A percentile compares a stretch with the other conserved stretches of the same genome.
These are phyloP conservation scores for Physeter macrocephalus DNA, from an alignment of 2,113 vertebrate species.

Conservation along the genomic window DNA sequence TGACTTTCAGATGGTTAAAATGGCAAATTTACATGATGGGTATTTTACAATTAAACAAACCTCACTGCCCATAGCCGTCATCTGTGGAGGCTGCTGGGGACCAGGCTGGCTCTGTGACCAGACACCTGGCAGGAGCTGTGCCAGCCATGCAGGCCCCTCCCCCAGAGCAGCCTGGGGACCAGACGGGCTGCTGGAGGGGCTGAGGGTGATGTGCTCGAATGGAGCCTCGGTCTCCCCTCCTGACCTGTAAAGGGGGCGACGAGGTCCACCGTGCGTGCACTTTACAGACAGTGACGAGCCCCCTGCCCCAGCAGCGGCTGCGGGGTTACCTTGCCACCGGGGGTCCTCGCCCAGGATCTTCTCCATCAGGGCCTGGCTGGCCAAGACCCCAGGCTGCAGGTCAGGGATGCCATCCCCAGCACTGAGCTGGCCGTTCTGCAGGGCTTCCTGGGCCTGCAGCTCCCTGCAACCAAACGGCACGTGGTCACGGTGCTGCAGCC, in stretches of 20 bases:
- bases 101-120: rapidly evolving
- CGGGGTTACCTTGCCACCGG: conserved; percentile 87
- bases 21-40: not conserved
- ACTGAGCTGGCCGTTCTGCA: conserved; percentile 90
- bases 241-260: not conserved
- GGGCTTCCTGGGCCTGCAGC: conserved; percentile 92
- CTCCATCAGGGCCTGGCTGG: conserved; percentile 95
- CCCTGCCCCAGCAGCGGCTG: rapidly evolving
- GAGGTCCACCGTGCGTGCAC: rapidly evolving
- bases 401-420: conserved; percentile 88
- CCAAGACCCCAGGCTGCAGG: conserved; percentile 89
- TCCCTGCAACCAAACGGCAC: conserved; percentile 80
- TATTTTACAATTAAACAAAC: not conserved
- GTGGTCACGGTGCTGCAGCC: rapidly evolving
- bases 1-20: not conserved
- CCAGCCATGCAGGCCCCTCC: rapidly evolving
- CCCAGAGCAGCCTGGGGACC: too few species aligned
- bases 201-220: rapidly evolving
- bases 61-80: not conserved
- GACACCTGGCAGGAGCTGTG: not conserved
- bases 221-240: not conserved
- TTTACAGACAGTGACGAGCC: rapidly evolving
- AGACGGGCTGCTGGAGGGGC: too few species aligned
- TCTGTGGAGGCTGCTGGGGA: not conserved
- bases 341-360: conserved; percentile 93